Base-by-base conservation (phyloP, 2,797 vertebrate species). In the Chelidonichthys spinosus region DNA sequence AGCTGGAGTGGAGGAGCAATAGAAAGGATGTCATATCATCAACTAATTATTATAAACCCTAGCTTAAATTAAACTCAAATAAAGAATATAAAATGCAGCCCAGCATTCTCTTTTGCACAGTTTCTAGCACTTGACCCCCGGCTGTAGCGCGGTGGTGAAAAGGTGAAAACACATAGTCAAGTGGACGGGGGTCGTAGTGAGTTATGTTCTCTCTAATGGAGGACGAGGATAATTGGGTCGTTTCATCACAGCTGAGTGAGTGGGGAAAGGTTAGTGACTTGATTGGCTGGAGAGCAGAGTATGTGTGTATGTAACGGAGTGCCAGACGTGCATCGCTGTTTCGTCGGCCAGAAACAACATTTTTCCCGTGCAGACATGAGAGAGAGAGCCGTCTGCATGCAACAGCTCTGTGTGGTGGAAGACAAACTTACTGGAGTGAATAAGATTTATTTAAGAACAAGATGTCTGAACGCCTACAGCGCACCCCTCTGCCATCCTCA, bases 361-460 rank as follows among this genome's bases (percentile, higher is more conserved):
- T 60, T 63, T 54, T 11, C 11, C 42, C 52, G 40, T 15, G 44
- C 55, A 63, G 47, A 83, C 53, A 54, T 42, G 58, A 62, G 69
- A 25, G 25, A 25, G 25, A 73, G 64, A 73, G 40, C 15, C 0
- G 61, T 79, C 63, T 54, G 65, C 67, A 73, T 5, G 18, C 69
- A 82, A 59, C 81, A 74, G 67, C 66, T 73, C 73, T 47, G 56
- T n/a, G 50, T 50, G 18, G 58, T 6, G 25, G 47, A 72, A 69
- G 56, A 52, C 47, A 1, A n/a, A 32, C 52, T 56, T 74, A 73
- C 47, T 80, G 79, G 62, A 85, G 79, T 84, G 78, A 87, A 88
- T 85, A 33, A 78, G 72, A 86, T 81, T 83, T 78, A 85, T 87
- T 89, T 85, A 86, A 85, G 66, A 87, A 58, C 81, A 75, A 74